Conservation (phyloP, 2,888 invertebrate species). For the Epinotia ramella region DNA sequence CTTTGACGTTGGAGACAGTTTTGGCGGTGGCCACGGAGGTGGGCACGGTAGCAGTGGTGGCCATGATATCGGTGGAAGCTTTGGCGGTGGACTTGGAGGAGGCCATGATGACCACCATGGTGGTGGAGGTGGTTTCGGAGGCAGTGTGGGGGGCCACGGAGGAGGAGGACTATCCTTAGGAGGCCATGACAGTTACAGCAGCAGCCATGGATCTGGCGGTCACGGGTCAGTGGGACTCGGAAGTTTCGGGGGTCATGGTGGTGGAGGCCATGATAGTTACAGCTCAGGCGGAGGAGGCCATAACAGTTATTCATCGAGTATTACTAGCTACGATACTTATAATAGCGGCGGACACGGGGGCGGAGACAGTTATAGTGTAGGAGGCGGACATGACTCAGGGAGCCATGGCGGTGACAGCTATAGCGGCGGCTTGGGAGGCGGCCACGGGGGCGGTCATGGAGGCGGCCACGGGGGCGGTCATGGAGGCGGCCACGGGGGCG, state of each 20-base stretch:
- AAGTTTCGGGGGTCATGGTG: conserved; percentile 50
- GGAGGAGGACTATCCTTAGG: conserved; percentile 49
- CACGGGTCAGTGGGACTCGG: conserved; percentile 42
- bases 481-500: conserved; percentile 52
- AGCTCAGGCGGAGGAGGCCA: conserved; percentile 50
- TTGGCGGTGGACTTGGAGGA: conserved; percentile 48
- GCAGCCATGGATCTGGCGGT: conserved; percentile 50
- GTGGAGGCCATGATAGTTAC: conserved; percentile 52
- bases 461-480: conserved; percentile 53
- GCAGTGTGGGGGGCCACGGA: conserved; percentile 43
- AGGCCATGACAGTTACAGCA: conserved; percentile 52
- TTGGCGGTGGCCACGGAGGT: conserved; percentile 51
- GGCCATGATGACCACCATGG: conserved; percentile 50
- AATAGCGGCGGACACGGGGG: conserved; percentile 55
- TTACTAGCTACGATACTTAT: conserved; percentile 52
- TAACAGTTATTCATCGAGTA: conserved; percentile 44
- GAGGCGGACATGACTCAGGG: conserved; percentile 46
- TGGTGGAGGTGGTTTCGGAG: conserved; percentile 42
- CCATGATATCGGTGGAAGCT: conserved; percentile 50
- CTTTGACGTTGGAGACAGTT: conserved; percentile 40
- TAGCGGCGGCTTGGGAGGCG: conserved; percentile 49
- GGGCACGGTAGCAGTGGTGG: conserved; percentile 52
- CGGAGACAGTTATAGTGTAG: conserved; percentile 54
- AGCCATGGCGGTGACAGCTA: conserved; percentile 49
- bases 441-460: conserved; percentile 52